These are phyloP conservation scores for Rattus rattus DNA, from an alignment of 2,113 vertebrate genomes.

Conservation along the genomic window DNA sequence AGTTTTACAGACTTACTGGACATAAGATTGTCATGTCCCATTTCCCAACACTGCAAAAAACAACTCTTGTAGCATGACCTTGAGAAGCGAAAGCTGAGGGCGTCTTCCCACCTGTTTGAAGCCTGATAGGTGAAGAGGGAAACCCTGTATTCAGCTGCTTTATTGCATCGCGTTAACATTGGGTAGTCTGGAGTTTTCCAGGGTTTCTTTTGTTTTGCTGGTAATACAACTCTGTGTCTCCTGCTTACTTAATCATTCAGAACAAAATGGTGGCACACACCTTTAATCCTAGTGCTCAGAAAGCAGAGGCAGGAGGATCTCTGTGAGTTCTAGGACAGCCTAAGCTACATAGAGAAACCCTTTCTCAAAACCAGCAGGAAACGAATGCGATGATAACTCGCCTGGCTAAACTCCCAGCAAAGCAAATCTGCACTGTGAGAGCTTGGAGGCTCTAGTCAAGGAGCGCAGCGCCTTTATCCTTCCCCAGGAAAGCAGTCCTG, in stretches of 20 bases:
- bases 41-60: not conserved
- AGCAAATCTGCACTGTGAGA: not conserved
- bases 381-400: not conserved
- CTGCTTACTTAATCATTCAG: not conserved
- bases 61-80: not conserved
- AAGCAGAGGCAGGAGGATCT: not conserved
- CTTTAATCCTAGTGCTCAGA: not conserved
- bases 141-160: not conserved
- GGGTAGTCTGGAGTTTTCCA: not conserved
- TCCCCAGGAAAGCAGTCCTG: not conserved
- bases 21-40: not conserved
- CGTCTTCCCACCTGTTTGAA: not conserved
- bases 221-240: not conserved
- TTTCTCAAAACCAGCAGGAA: not conserved
- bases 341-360: not conserved
- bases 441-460: not conserved
- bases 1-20: not conserved
- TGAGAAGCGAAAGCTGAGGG: not conserved
- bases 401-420: not conserved
- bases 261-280: not conserved
- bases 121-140: not conserved
- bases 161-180: not conserved
- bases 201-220: constrained; percentile 17
- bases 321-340: not conserved
- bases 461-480: not conserved